Conservation (phyloP, 2,113 vertebrate species). For the Erythrolamprus reginae region DNA sequence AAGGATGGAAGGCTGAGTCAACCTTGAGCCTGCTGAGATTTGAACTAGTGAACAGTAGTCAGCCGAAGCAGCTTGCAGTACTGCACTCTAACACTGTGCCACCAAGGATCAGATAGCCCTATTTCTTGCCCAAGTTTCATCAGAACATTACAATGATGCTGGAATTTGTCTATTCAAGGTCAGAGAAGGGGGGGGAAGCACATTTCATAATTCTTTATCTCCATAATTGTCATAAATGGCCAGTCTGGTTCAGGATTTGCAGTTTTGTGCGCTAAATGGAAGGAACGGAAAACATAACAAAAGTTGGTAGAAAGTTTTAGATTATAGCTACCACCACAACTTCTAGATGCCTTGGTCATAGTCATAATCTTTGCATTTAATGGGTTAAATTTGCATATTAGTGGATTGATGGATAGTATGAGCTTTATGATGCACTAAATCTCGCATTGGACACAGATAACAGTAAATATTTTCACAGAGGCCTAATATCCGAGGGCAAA, state of each 20-base stretch:
- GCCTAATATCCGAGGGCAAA: neutral
- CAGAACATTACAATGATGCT: neutral
- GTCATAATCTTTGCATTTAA: neutral
- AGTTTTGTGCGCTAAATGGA: neutral
- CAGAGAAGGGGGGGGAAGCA: accelerated
- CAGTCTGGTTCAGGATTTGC: neutral
- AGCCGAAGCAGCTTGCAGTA: no score
- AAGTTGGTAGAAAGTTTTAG: neutral
- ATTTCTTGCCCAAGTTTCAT: neutral
- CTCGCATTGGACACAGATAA: neutral
- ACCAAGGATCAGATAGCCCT: neutral
- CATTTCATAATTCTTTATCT: neutral
- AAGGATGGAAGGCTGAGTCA: no score
- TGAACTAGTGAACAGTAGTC: no score
- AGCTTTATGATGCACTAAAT: neutral
- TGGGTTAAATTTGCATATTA: neutral
- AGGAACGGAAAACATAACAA: neutral
- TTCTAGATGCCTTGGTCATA: neutral
- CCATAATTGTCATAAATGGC: neutral
- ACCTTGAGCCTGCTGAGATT: no score
- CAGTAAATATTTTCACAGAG: neutral
- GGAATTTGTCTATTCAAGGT: neutral
- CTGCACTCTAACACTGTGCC: no score
- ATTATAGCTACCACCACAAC: neutral
- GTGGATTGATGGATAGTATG: neutral